Evolutionary conservation across 2,797 vertebrate genomes (phyloP).

Genomic region (Hydrocynus forskahlii): DNA sequence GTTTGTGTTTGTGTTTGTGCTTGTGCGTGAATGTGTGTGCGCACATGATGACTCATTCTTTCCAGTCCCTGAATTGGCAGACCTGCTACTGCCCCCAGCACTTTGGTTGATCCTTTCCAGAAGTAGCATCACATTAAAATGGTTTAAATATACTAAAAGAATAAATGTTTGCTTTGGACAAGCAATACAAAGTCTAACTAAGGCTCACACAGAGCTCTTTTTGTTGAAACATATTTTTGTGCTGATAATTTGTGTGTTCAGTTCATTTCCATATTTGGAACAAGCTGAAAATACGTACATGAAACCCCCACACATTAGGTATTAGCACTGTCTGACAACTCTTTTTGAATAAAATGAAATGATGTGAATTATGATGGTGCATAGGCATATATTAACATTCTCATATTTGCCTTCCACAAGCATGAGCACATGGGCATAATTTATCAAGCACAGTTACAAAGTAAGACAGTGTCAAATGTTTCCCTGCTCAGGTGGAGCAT

Average conservation of each 20-base stretch:
- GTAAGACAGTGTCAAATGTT: not conserved
- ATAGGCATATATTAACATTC: not conserved
- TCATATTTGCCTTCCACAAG: not conserved
- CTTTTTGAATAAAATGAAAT: not conserved
- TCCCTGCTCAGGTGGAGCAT: conserved; percentile 79
- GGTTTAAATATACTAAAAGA: conserved; percentile 41
- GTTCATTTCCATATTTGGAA: conserved; percentile 6
- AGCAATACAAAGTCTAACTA: not conserved
- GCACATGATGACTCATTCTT: conserved; percentile 47
- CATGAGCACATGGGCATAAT: not conserved
- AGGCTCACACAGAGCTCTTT: conserved; percentile 6
- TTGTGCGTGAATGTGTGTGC: not conserved
- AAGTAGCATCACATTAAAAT: conserved; percentile 30
- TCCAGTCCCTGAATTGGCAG: conserved; percentile 51
- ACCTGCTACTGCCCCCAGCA: conserved; percentile 26
- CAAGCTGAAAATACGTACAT: not conserved
- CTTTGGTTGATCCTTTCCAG: conserved; percentile 46
- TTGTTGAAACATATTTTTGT: conserved; percentile 9
- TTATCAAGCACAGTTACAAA: not conserved
- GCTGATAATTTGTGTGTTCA: not conserved
- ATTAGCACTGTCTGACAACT: not conserved
- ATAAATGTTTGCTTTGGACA: conserved; percentile 53
- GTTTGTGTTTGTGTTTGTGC: conserved; percentile 1
- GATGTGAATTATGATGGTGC: not conserved
- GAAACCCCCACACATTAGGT: not conserved